phyloP scores from a whole-genome alignment of 2,113 vertebrate genomes.

The Melanerpes formicivorus region DNA sequence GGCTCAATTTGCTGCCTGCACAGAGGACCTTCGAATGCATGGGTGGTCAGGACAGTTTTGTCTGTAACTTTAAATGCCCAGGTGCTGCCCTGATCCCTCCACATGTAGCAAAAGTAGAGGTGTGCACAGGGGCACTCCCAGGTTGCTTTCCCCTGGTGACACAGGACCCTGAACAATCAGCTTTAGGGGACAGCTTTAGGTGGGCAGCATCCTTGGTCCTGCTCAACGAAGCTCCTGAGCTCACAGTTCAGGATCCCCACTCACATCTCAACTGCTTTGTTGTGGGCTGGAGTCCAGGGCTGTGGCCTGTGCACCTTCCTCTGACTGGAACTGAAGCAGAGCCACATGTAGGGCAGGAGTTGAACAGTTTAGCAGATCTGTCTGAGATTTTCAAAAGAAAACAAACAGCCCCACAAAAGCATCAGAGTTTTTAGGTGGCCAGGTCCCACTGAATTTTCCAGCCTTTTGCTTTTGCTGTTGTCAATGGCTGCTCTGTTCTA shows the following conservation, averaged over 20 bases:
- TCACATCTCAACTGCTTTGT: background rate
- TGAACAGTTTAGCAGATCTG: background rate
- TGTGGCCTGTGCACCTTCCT: background rate
- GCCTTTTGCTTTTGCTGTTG: background rate
- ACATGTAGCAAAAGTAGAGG: background rate
- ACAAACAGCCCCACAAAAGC: background rate
- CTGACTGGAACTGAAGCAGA: background rate
- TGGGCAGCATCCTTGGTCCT: background rate
- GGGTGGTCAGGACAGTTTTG: background rate
- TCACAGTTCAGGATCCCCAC: background rate
- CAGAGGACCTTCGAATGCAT: background rate
- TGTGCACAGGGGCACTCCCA: accelerated
- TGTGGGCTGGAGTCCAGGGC: background rate
- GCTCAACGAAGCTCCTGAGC: background rate
- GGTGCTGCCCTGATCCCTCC: background rate
- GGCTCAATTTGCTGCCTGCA: background rate
- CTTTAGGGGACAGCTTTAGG: background rate
- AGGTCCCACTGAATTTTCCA: background rate
- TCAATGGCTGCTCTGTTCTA: background rate
- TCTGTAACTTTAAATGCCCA: background rate
- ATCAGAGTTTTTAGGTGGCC: background rate
- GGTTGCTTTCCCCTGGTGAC: background rate
- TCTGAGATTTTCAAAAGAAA: background rate
- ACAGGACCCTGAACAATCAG: background rate
- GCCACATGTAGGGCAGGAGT: background rate